phyloP scores from a whole-genome alignment of 2,888 invertebrate species.

The Chironomus riparius region DNA sequence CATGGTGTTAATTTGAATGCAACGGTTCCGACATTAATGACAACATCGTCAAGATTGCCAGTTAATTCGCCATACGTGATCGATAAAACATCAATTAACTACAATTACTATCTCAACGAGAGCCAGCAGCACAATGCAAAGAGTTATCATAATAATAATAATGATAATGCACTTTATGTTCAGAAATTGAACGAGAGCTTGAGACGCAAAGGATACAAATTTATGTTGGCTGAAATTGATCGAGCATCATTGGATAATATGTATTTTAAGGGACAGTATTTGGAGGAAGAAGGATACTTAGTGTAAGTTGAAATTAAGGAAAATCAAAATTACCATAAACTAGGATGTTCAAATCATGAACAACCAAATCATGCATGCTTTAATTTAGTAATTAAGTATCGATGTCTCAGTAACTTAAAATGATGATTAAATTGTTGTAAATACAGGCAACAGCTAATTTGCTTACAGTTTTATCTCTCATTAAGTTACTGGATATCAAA shows the following conservation, averaged over 20 bases:
- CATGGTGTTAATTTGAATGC: constrained; percentile 28
- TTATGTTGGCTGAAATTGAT: constrained; percentile 19
- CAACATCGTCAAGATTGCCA: constrained; percentile 1
- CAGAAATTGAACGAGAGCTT: constrained; percentile 25
- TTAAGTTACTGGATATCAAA: neutral
- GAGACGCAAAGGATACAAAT: constrained; percentile 24
- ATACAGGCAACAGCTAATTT: no score
- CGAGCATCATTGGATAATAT: neutral
- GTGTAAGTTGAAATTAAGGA: constrained; percentile 17
- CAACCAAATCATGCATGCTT: no score
- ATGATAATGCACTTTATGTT: constrained; percentile 14
- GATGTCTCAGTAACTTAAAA: no score
- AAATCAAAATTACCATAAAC: neutral
- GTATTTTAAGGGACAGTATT: constrained; percentile 11
- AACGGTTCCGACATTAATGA: constrained; percentile 15
- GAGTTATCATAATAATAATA: constrained; percentile 15
- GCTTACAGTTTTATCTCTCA: no score
- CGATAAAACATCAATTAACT: constrained; percentile 21
- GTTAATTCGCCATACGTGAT: constrained; percentile 1
- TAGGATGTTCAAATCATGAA: no score
- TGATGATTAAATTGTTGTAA: no score
- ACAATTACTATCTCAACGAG: constrained; percentile 21
- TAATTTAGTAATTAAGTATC: no score
- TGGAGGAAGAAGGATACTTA: constrained; percentile 25
- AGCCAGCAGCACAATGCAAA: neutral